These are phyloP conservation scores for Antheraea yamamai DNA, from an alignment of 2,888 invertebrate genomes.

Conservation along the genomic window DNA sequence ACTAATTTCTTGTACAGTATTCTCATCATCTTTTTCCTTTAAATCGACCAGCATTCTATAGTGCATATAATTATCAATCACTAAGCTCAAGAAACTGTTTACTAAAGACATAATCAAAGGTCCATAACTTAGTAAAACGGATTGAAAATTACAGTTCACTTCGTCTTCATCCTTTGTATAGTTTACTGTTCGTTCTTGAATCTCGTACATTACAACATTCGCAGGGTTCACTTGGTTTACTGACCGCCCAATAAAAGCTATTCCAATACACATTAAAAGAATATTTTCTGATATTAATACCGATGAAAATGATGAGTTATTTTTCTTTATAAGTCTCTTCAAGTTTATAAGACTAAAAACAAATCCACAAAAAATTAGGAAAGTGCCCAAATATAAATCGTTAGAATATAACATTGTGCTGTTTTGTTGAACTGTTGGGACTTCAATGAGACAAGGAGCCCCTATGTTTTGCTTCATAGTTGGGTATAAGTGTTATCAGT, in stretches of 20 bases:
- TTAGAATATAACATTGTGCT: conserved; percentile 54
- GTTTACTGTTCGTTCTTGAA: conserved; percentile 49
- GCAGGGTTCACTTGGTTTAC: conserved; percentile 48
- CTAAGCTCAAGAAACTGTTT: conserved; percentile 68
- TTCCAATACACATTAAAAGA: conserved; percentile 64
- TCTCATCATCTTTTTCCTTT: conserved; percentile 56
- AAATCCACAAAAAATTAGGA: conserved; percentile 65
- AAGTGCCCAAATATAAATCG: conserved; percentile 66
- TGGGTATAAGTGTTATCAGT: conserved; percentile 45
- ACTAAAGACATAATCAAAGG: conserved; percentile 67
- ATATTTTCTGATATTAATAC: conserved; percentile 72
- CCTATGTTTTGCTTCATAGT: conserved; percentile 50
- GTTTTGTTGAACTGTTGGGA: conserved; percentile 25
- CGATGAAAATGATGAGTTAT: conserved; percentile 46
- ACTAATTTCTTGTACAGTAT: conserved; percentile 50
- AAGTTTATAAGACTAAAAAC: conserved; percentile 64
- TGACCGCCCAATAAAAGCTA: conserved; percentile 60
- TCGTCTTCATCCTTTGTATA: conserved; percentile 31
- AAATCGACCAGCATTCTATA: conserved; percentile 59
- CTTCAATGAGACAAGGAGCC: conserved; percentile 46
- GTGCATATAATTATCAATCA: conserved; percentile 74
- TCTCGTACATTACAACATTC: conserved; percentile 47
- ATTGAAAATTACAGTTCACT: conserved; percentile 53
- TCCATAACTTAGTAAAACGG: conserved; percentile 63
- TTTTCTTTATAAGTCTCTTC: conserved; percentile 53